These are phyloP conservation scores for Psix sp. DNA, from an alignment of 1,140 invertebrate species.

Conservation along the genomic window DNA sequence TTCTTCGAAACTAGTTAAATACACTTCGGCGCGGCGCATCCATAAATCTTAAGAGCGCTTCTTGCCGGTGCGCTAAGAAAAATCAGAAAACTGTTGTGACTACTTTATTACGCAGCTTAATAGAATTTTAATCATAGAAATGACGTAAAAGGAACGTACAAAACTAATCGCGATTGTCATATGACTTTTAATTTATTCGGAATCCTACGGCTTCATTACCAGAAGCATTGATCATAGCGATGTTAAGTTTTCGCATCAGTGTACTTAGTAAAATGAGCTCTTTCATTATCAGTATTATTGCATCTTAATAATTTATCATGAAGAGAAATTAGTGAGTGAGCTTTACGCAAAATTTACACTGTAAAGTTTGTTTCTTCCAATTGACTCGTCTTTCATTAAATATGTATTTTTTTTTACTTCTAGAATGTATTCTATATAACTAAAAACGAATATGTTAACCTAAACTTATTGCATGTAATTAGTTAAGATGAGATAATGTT, in stretches of 20 bases:
- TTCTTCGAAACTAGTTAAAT: conserved; percentile 25
- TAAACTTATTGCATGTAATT: too few species aligned
- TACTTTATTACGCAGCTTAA: conserved; percentile 21
- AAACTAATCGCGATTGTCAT: conserved; percentile 31
- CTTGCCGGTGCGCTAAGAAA: conserved; percentile 18
- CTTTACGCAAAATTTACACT: too few species aligned
- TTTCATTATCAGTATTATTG: conserved; percentile 38
- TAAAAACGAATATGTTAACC: too few species aligned
- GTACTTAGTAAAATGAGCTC: conserved; percentile 47
- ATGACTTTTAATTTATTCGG: conserved; percentile 16
- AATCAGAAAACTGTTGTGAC: conserved; percentile 17
- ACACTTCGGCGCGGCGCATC: conserved; percentile 21
- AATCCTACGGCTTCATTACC: conserved; percentile 20
- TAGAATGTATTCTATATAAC: too few species aligned
- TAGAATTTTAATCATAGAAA: conserved; percentile 41
- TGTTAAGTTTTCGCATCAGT: conserved; percentile 23
- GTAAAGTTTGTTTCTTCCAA: too few species aligned
- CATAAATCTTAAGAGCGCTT: conserved; percentile 19
- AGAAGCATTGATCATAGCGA: conserved; percentile 30
- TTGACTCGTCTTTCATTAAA: too few species aligned
- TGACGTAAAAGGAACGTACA: conserved; percentile 13
- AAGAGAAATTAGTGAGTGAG: too few species aligned
- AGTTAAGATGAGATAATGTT: too few species aligned
- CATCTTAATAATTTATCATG: conserved; percentile 44
- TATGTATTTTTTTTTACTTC: too few species aligned